Evolutionary conservation across 2,888 invertebrate genomes (phyloP).

Genomic region (Orthonychiurus folsomi): DNA sequence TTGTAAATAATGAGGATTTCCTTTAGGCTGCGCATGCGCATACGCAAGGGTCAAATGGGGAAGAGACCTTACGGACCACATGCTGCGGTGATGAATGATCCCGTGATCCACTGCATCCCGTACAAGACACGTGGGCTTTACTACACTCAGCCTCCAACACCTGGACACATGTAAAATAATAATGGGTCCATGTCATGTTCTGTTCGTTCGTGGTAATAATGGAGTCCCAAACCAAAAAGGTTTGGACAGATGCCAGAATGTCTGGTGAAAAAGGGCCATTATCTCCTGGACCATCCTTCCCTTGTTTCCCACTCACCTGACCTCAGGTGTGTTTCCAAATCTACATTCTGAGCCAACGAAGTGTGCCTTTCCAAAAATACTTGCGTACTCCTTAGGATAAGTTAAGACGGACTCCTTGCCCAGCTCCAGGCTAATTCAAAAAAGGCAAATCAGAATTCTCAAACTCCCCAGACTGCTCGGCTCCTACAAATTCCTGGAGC

Average conservation of each 20-base stretch:
- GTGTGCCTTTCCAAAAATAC: too few species aligned
- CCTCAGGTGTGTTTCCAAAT: not conserved
- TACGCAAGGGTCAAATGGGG: not conserved
- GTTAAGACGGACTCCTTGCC: too few species aligned
- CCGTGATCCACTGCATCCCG: not conserved
- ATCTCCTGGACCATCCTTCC: not conserved
- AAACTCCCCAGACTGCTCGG: too few species aligned
- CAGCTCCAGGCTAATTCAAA: too few species aligned
- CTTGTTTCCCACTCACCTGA: not conserved
- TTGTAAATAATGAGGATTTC: not conserved
- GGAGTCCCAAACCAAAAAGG: too few species aligned
- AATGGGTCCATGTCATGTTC: not conserved
- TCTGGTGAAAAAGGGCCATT: not conserved
- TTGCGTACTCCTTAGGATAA: too few species aligned
- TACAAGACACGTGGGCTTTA: not conserved
- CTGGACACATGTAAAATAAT: not conserved
- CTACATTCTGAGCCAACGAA: too few species aligned
- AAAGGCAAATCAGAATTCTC: too few species aligned
- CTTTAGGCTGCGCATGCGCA: too few species aligned
- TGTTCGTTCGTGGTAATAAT: not conserved
- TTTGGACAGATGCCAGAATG: not conserved
- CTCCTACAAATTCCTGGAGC: too few species aligned
- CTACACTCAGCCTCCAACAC: not conserved
- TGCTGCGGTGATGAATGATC: not conserved
- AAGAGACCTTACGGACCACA: not conserved